Evolutionary conservation across 2,888 invertebrate genomes (phyloP).

Genomic region (Lasius platythorax): DNA sequence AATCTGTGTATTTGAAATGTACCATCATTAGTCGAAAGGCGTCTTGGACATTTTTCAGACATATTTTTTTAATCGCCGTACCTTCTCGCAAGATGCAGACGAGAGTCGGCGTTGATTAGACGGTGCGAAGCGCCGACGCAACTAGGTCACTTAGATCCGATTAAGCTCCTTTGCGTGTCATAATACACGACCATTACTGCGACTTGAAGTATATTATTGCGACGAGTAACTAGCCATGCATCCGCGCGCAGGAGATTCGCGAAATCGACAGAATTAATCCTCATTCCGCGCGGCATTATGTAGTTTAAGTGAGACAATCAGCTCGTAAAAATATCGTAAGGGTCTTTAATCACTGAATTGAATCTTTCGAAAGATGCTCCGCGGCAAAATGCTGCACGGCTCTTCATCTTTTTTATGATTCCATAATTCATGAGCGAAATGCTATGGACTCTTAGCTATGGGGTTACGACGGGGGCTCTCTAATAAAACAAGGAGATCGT

Average conservation of each 20-base stretch:
- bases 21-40: not conserved
- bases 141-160: conserved; percentile 54
- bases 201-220: conserved; percentile 53
- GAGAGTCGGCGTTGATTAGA: conserved; percentile 13
- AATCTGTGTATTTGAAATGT: not conserved
- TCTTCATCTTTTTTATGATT: conserved; percentile 20
- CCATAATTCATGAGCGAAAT: conserved; percentile 16
- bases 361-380: not conserved
- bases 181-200: conserved; percentile 42
- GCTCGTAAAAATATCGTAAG: conserved; percentile 1
- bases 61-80: not conserved
- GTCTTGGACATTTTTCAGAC: not conserved
- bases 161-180: conserved; percentile 56
- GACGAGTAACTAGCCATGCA: conserved; percentile 65
- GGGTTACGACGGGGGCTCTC: not conserved
- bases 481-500: conserved; percentile 36
- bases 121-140: conserved; percentile 30
- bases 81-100: not conserved
- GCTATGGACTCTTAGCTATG: not conserved
- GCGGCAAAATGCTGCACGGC: not conserved
- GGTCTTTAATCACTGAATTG: conserved; percentile 3
- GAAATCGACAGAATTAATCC: conserved; percentile 26
- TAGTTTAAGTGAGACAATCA: not conserved
- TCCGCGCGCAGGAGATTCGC: conserved; percentile 47
- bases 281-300: not conserved